Base-by-base conservation (phyloP, 2,113 vertebrate species). In the Cinclus mexicanus region DNA sequence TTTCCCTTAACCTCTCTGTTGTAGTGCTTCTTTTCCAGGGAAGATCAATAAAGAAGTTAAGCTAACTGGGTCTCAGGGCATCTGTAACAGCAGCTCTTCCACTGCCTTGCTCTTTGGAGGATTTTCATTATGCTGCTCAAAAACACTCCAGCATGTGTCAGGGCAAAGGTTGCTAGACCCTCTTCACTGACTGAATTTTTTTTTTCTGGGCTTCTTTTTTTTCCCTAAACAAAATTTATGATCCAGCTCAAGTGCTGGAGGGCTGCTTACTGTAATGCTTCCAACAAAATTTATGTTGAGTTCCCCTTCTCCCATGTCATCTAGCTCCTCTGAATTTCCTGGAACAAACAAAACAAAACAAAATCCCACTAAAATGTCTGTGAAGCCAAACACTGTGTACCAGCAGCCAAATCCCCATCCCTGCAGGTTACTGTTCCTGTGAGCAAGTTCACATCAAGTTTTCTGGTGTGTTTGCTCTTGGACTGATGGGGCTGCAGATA, bases 21-120 rank as follows among this genome's bases (percentile, higher is more conserved):
- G 24, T 9, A 70, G 37, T 1, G 1, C 39, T 87, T 74, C 1
- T 0, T 76, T 92, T 82, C 55, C 74, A 92, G 33, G 70, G 75
- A 82, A 90, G 85, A 82, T 90, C 88, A 88, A 75, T 93, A 79
- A 65, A 28, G 61, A 72, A 79, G 55, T 84, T 74, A 78, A 78
- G 60, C 56, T 87, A 49, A 57, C 64, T 42, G 81, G 41, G 22
- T 46, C 72, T 57, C 47, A 15, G 60, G 65, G 56, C 23, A 26
- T 74, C 44, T 46, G 25, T 71, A 84, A 81, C 61, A 74, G 16
- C 0, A 0, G n/a, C 69, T 87, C 46, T 76, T 67, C 41, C 52
- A 37, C n/a, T 57, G 77, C 37, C n/a, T 65, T 53, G n/a, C 21
- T 91, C 87, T 89, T 79, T 18, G 12, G 44, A 55, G 39, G 57